These are phyloP conservation scores for Cygnus olor DNA, from an alignment of 2,797 vertebrate species.

Conservation along the genomic window DNA sequence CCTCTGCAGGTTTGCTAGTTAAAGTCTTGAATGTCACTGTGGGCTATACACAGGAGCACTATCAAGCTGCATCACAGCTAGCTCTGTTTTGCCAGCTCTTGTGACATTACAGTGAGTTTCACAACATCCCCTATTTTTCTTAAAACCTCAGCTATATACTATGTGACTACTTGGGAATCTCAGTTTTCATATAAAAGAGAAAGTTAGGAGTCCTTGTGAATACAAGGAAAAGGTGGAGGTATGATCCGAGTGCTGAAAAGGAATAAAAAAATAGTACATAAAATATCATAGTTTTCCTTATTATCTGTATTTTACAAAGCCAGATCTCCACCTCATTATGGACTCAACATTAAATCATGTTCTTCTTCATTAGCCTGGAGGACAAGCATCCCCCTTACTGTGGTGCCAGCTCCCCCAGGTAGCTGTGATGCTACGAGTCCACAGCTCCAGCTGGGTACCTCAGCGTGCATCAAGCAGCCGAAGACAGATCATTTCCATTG, in stretches of 20 bases:
- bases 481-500: background rate
- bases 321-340: background rate
- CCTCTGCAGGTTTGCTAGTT: background rate
- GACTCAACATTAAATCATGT: background rate
- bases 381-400: background rate
- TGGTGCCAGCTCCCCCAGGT: background rate
- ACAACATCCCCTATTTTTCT: background rate
- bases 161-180: background rate
- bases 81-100: background rate
- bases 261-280: background rate
- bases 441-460: background rate
- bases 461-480: background rate
- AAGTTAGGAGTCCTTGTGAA: background rate
- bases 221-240: background rate
- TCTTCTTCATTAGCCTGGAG: rapidly evolving
- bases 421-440: background rate
- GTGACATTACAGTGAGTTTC: background rate
- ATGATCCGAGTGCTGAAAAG: background rate
- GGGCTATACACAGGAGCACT: background rate
- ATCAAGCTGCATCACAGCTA: background rate
- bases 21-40: background rate
- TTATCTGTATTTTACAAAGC: background rate
- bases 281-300: background rate
- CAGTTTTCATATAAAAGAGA: background rate
- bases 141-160: background rate